A percentile compares a stretch with the other conserved stretches of the same genome.
Evolutionary conservation across 1,140 invertebrate genomes (phyloP).

Genomic region (Platyura marginata): DNA sequence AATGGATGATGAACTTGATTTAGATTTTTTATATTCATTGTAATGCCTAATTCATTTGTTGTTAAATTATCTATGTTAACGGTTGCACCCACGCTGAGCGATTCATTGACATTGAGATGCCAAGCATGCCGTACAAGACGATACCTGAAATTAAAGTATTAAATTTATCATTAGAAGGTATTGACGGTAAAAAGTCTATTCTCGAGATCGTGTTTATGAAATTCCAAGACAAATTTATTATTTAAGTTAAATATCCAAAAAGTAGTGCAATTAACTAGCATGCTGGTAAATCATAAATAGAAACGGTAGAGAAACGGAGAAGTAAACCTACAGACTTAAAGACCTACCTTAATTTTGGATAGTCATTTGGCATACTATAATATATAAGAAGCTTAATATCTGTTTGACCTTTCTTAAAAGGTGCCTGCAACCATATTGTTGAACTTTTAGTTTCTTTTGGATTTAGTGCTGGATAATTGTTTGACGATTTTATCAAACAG

Average conservation of each 20-base stretch:
- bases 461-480: conserved; percentile 24
- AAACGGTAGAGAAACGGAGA: not conserved
- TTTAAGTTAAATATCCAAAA: too few relatives aligned
- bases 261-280: not conserved
- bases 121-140: conserved; percentile 46
- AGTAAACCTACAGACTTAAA: not conserved
- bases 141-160: conserved; percentile 28
- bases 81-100: conserved; percentile 36
- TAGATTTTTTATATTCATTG: conserved; percentile 41
- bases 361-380: conserved; percentile 37
- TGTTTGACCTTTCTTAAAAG: conserved; percentile 38
- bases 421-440: conserved; percentile 47
- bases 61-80: conserved; percentile 27
- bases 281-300: conserved; percentile 1
- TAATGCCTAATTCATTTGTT: conserved; percentile 34
- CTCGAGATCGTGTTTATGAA: too few relatives aligned
- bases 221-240: too few relatives aligned
- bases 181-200: too few relatives aligned
- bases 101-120: conserved; percentile 47
- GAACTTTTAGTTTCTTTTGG: conserved; percentile 35
- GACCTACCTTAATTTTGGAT: conserved; percentile 24
- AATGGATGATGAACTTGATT: conserved; percentile 40
- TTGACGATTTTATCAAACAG: conserved; percentile 23
- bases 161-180: not conserved
- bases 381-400: conserved; percentile 51